Evolutionary conservation across 2,113 vertebrate species (phyloP).

Genomic region (Oxyura jamaicensis): DNA sequence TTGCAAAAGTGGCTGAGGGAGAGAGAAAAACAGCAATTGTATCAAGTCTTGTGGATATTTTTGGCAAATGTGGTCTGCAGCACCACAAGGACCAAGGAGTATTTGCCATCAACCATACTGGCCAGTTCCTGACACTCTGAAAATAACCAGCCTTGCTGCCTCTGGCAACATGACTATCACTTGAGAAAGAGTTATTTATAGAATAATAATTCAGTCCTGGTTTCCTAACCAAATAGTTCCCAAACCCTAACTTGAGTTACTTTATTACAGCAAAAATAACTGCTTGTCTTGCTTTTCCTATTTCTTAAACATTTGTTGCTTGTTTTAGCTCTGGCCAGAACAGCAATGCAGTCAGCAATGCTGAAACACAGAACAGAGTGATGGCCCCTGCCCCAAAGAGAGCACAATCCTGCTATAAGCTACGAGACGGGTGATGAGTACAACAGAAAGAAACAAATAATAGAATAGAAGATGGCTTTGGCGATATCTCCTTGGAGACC

Average conservation of each 20-base stretch:
- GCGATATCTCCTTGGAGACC: background rate
- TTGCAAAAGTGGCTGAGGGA: background rate
- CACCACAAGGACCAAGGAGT: background rate
- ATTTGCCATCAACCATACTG: background rate
- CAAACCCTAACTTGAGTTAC: background rate
- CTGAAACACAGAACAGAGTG: background rate
- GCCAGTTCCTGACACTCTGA: background rate
- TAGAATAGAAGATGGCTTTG: background rate
- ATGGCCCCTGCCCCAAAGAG: background rate
- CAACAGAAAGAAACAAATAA: background rate
- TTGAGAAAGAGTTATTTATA: constrained; percentile 2
- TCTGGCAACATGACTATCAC: background rate
- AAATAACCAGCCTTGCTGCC: background rate
- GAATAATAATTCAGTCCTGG: background rate
- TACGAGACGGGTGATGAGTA: background rate
- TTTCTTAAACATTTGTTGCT: background rate
- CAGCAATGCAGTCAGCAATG: background rate
- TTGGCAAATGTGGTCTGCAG: background rate
- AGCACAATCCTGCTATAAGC: background rate
- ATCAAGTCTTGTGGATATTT: background rate
- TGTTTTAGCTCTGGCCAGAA: background rate
- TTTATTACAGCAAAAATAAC: background rate
- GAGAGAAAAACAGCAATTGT: background rate
- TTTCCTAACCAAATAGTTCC: background rate
- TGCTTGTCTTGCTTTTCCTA: background rate